Conservation (phyloP, 2,113 vertebrate species). For the Sylvicapra grimmia region DNA sequence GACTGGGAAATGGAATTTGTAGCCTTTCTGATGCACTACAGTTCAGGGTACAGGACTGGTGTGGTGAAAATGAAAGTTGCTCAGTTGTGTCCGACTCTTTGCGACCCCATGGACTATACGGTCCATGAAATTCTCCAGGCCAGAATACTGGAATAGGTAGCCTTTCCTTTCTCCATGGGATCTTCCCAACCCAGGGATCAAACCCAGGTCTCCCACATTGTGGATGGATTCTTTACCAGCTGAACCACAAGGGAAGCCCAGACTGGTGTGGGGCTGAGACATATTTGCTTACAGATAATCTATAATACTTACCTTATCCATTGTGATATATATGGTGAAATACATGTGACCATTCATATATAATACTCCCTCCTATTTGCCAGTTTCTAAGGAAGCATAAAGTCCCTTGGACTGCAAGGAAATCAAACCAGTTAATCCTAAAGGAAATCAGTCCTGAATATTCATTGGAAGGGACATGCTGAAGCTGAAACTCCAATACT, state of each 20-base stretch:
- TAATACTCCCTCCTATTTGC: neutral
- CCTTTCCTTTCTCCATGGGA: neutral
- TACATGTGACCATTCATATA: neutral
- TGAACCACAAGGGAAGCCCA: neutral
- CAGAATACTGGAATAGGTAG: neutral
- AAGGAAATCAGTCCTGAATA: neutral
- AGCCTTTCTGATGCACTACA: neutral
- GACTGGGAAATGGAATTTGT: neutral
- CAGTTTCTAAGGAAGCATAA: neutral
- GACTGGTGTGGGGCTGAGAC: neutral
- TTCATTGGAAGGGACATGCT: neutral
- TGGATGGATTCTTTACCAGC: neutral
- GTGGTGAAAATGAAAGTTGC: neutral
- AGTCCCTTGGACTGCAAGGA: neutral
- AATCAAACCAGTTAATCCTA: neutral
- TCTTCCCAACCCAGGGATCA: neutral
- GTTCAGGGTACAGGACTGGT: neutral
- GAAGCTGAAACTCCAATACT: neutral
- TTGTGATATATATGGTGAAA: neutral
- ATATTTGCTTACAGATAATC: neutral
- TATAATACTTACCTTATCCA: neutral
- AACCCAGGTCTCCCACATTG: neutral
- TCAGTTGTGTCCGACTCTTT: neutral
- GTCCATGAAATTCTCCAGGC: neutral
- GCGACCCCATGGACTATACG: accelerated